These are phyloP conservation scores for Ptiloglossa arizonensis DNA, from an alignment of 1,140 invertebrate genomes.

Conservation along the genomic window DNA sequence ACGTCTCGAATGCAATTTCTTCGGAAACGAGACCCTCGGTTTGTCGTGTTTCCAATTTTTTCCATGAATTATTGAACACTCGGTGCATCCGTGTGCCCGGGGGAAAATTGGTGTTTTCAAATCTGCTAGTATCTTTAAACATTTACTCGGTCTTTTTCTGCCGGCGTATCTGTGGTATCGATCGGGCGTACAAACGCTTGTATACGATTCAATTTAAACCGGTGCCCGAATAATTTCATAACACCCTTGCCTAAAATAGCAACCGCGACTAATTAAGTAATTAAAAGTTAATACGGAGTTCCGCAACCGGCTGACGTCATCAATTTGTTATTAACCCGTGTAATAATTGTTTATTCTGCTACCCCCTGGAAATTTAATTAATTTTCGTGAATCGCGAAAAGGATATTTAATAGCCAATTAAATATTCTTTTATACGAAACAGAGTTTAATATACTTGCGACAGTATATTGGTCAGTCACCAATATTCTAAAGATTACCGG, in stretches of 20 bases:
- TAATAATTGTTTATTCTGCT: background rate
- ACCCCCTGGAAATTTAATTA: background rate
- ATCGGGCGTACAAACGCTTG: conserved; percentile 3
- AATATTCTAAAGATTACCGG: too few relatives aligned
- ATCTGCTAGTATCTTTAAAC: background rate
- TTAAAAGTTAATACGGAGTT: conserved; percentile 7
- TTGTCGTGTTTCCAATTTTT: background rate
- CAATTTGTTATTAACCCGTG: background rate
- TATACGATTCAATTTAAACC: conserved; percentile 13
- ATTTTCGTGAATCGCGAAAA: background rate
- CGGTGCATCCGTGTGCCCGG: too few relatives aligned
- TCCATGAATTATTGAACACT: background rate
- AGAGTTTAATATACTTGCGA: too few relatives aligned
- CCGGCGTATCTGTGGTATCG: background rate
- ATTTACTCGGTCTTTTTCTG: background rate
- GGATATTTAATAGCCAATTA: background rate
- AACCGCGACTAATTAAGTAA: conserved; percentile 9
- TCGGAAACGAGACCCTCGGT: background rate
- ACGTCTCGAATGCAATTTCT: too few relatives aligned
- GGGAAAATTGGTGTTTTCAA: too few relatives aligned
- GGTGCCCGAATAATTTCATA: background rate
- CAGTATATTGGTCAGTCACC: too few relatives aligned
- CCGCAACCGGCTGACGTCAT: background rate
- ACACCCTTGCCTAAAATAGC: background rate
- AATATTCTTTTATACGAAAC: too few relatives aligned